Percentiles rank a stretch among this genome's conserved stretches.
These are phyloP conservation scores for Noctuana brunneofusca DNA, from an alignment of 2,888 invertebrate species.

Conservation along the genomic window DNA sequence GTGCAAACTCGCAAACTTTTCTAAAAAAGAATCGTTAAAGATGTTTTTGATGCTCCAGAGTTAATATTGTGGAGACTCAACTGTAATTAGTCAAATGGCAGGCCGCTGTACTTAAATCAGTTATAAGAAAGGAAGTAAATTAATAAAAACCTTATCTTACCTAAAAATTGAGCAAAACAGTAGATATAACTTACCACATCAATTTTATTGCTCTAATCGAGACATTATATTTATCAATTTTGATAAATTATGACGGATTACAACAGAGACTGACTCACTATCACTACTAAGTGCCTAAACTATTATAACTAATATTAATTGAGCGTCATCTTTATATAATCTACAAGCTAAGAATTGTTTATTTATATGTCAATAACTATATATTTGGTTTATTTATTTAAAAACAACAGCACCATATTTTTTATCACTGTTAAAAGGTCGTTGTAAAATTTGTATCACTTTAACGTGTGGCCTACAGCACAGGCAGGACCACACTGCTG, in stretches of 20 bases:
- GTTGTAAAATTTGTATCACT: slow-evolving; percentile 1
- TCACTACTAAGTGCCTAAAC: not conserved
- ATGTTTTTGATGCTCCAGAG: not conserved
- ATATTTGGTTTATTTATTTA: slow-evolving; percentile 29
- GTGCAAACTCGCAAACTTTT: too few relatives aligned
- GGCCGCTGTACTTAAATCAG: too few relatives aligned
- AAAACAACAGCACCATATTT: slow-evolving; percentile 27
- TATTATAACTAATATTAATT: slow-evolving; percentile 13
- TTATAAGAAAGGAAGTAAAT: too few relatives aligned
- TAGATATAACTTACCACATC: not conserved
- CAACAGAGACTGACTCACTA: not conserved
- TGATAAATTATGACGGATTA: not conserved
- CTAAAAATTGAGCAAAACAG: not conserved
- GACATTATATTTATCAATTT: not conserved
- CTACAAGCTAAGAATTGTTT: slow-evolving; percentile 6
- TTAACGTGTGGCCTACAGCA: too few relatives aligned
- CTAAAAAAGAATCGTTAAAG: too few relatives aligned
- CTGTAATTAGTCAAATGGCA: not conserved
- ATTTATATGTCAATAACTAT: slow-evolving; percentile 18
- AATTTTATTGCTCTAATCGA: not conserved
- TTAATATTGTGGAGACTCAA: not conserved
- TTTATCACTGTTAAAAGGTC: slow-evolving; percentile 22
- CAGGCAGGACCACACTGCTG: too few relatives aligned
- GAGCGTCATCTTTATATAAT: slow-evolving; percentile 18
- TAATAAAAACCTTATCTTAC: not conserved